A percentile compares a stretch with the other conserved stretches of the same genome.
Evolutionary conservation across 2,113 vertebrate genomes (phyloP).

Genomic region (Copsychus sechellarum): DNA sequence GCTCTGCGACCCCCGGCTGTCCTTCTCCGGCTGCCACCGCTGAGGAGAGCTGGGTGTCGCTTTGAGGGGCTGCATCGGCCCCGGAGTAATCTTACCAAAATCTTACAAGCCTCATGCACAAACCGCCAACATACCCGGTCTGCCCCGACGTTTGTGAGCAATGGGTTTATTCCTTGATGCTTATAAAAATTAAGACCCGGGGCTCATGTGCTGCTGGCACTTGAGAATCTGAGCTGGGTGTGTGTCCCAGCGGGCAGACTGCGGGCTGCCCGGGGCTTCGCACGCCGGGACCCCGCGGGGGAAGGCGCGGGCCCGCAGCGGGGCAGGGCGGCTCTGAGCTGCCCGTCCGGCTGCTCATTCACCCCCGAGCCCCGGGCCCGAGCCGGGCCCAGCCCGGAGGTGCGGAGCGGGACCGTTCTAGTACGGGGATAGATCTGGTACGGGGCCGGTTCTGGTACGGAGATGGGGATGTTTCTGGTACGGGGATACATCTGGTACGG

Average conservation of each 20-base stretch:
- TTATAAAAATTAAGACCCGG: not conserved
- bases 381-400: not conserved
- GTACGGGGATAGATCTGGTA: accelerated
- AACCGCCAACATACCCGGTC: accelerated
- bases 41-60: not conserved
- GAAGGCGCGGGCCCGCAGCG: not conserved
- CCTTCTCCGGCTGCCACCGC: not conserved
- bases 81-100: not conserved
- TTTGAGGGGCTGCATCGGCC: not conserved
- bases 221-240: not conserved
- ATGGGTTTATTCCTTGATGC: not conserved
- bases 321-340: not conserved
- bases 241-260: not conserved
- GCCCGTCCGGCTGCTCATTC: not conserved
- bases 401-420: not conserved
- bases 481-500: not conserved
- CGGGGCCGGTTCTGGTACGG: not conserved
- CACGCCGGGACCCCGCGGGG: not conserved
- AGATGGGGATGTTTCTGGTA: not conserved
- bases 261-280: not conserved
- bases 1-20: not conserved
- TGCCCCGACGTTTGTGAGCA: not conserved
- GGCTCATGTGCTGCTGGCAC: not conserved
- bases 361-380: not conserved
- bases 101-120: not conserved